Evolutionary conservation across 2,113 vertebrate genomes (phyloP).

Genomic region (Cettia cetti): DNA sequence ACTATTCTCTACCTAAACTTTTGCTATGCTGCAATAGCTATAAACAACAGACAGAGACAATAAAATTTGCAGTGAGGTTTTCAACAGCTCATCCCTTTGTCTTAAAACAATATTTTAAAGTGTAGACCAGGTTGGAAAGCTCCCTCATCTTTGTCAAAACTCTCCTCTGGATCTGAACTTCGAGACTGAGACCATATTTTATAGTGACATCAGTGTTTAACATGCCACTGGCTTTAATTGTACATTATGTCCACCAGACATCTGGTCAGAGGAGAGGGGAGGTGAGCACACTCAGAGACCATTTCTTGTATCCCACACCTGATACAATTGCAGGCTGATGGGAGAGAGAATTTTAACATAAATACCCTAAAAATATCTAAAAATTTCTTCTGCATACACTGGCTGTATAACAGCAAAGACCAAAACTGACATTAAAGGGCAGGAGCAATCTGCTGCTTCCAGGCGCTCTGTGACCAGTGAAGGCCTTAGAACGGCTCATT

Average conservation of each 20-base stretch:
- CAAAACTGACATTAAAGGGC: conserved; percentile 45
- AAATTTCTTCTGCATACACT: neutral
- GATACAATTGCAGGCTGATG: neutral
- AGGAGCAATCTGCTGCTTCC: conserved; percentile 60
- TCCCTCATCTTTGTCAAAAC: neutral
- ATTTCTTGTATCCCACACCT: neutral
- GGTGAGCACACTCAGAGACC: neutral
- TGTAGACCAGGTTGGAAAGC: neutral
- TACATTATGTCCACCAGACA: neutral
- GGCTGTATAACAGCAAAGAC: conserved; percentile 12
- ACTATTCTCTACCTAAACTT: conserved; percentile 22
- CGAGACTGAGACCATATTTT: neutral
- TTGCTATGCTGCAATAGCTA: neutral
- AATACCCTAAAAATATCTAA: neutral
- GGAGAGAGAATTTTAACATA: neutral
- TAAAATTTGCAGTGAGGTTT: conserved; percentile 5
- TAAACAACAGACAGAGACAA: conserved; percentile 6
- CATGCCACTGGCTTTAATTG: conserved; percentile 17
- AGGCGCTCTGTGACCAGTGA: conserved; percentile 50
- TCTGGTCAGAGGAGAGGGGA: neutral
- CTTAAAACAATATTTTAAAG: conserved; percentile 20
- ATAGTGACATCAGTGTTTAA: neutral
- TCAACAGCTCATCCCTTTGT: conserved; percentile 1
- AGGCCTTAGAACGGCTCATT: conserved; percentile 65
- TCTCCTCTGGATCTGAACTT: conserved; percentile 12